Evolutionary conservation across 2,113 vertebrate genomes (phyloP), one percentile per base, ranked within the genome.

Genomic region (Nestor notabilis): DNA sequence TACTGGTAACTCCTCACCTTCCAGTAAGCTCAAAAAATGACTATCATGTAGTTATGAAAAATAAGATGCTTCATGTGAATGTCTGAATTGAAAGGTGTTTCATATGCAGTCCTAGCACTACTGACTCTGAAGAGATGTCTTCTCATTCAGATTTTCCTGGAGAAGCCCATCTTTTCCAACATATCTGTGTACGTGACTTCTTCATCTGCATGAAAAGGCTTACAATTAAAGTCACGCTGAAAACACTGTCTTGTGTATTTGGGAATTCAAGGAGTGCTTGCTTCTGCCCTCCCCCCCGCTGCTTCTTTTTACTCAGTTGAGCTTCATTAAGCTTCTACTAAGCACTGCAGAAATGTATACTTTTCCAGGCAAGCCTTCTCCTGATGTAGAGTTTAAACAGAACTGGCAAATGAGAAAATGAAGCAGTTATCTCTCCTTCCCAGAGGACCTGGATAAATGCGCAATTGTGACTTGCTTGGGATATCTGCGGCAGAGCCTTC

Each of bases 401-500:
- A 69, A 18, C 29, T 87, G 28, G 35, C n/a, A 69, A 70, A 60
- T 39, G 33, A 17, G 46, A 84, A 77, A 52, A 80, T 68, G 69
- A 82, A 93, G 52, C 37, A 9, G 44, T 72, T 91, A 53, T 81
- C 46, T 89, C 28, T 50, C n/a, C 61, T 89, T 90, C 55, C 35
- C 91, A 93, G 77, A 35, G 69, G 50, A 71, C 55, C 78, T 94
- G 72, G 52, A 76, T 90, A 52, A 79, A 90, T 37, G 61, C 91
- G 50, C 85, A 72, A 0, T 94, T 91, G 82, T 85, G 70, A 20
- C 52, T 92, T 85, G 43, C 70, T 79, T 87, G 56, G 69, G 61
- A 31, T 93, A 79, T 79, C 56, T 90, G 66, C 90, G 76, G 58
- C 24, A 80, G 76, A 86, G 46, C n/a, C 37, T 95, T 93, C 76